Evolutionary conservation across 92 coral and sea anemone species (phyloP), one percentile per base, ranked within the genome.

Genomic region (Porites lobata): DNA sequence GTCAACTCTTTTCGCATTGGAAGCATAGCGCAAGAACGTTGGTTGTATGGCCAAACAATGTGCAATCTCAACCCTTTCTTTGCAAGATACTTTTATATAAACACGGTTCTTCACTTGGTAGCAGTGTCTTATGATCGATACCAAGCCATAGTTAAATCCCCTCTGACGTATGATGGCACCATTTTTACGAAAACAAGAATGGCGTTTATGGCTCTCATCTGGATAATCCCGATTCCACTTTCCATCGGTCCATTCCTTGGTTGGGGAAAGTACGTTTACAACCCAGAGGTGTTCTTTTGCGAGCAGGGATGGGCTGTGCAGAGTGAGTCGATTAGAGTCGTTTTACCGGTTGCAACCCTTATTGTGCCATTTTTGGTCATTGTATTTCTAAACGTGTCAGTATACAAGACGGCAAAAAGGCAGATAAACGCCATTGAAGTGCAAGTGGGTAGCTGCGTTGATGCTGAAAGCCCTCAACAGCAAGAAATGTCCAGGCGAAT

Each of bases 31-130:
- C 78, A 75, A 53, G n/a, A 75, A 22, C 52, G 3, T 4, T 75
- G 78, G 78, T 13, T 52, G 4, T 75, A 75, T 63, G 78, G 78
- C 9, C 14, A 75, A 43, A 75, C 78, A 9, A 51, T 75, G 61
- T 75, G 63, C 58, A 13, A 54, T 21, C 38, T 75, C 17, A 52
- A 75, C 54, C 13, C 78, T 3, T 51, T 19, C 63, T 19, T 75
- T 50, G 63, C 32, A 7, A 53, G 63, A 75, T 53, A 51, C 17
- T 75, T 19, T 22, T 75, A 75, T 63, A 11, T 75, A 7, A 75
- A 75, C 78, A 75, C 78, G 14, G 17, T 54, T 11, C 2, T 75
- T 53, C 78, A 75, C 50, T 63, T 75, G 78, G 21, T 51, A 19
- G 77, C 61, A 4, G 77, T 51, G 29, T 73, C 77, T 18, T 73